Evolutionary conservation across 1,140 invertebrate species (phyloP).

Genomic region (Andricus grossulariae): DNA sequence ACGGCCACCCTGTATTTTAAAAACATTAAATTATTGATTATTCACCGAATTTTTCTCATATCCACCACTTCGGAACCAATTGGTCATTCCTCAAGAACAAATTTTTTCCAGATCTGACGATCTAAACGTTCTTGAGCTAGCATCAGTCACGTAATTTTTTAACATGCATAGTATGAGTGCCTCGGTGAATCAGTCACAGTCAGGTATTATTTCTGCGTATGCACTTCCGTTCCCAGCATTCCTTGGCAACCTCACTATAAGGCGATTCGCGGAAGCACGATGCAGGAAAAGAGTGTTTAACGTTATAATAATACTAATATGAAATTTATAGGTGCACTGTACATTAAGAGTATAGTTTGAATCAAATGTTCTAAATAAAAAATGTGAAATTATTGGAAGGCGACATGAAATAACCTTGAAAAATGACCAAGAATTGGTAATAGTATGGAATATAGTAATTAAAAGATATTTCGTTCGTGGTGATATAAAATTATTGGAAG

Average conservation of each 20-base stretch:
- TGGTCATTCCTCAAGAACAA: no score
- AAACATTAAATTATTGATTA: no score
- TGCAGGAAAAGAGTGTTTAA: slow-evolving; percentile 14
- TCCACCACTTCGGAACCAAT: no score
- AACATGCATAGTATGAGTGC: background rate
- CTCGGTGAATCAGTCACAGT: slow-evolving; percentile 1
- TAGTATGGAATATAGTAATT: background rate
- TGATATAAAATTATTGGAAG: background rate
- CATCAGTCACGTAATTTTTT: background rate
- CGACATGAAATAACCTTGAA: slow-evolving; percentile 3
- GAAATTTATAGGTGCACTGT: background rate
- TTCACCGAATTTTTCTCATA: no score
- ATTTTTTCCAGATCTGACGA: no score
- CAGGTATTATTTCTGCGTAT: slow-evolving; percentile 4
- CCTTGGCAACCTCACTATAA: slow-evolving; percentile 1
- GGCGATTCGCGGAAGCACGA: slow-evolving; percentile 2
- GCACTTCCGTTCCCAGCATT: slow-evolving; percentile 15
- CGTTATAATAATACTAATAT: slow-evolving; percentile 24
- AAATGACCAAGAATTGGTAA: background rate
- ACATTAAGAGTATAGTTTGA: background rate
- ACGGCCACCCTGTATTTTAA: no score
- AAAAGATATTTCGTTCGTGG: background rate
- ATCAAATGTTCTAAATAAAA: slow-evolving; percentile 18
- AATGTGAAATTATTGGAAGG: background rate
- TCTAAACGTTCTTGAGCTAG: no score